Evolutionary conservation across 2,888 invertebrate species (phyloP).

Genomic region (Lamproptera curius): DNA sequence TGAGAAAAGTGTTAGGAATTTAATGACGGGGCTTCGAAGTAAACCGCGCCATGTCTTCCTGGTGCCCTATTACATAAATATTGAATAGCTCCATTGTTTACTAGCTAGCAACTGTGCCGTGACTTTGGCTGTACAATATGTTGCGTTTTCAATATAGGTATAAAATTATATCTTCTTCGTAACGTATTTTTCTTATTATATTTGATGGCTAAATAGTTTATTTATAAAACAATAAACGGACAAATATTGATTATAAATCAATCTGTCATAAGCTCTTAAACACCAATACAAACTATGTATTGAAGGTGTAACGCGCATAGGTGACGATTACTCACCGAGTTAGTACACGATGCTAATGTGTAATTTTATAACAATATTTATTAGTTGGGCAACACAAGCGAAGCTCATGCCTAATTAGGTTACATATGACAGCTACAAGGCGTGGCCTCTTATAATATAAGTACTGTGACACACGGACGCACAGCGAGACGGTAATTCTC

Average conservation of each 20-base stretch:
- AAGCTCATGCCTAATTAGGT: constrained; percentile 68
- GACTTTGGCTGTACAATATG: constrained; percentile 44
- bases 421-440: constrained; percentile 74
- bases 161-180: no score
- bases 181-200: no score
- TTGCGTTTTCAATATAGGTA: constrained; percentile 32
- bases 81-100: constrained; percentile 59
- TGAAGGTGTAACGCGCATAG: background rate
- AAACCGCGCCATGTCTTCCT: constrained; percentile 50
- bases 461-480: constrained; percentile 65
- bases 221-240: no score
- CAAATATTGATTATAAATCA: no score
- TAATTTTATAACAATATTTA: constrained; percentile 25
- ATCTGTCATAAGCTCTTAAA: no score
- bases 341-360: constrained; percentile 19
- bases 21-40: constrained; percentile 64
- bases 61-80: constrained; percentile 54
- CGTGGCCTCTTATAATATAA: constrained; percentile 64
- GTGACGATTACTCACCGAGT: constrained; percentile 18
- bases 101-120: constrained; percentile 37
- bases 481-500: constrained; percentile 67
- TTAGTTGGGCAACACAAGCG: constrained; percentile 42
- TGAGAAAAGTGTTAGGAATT: constrained; percentile 76
- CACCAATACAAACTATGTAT: background rate
- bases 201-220: no score